Evolutionary conservation across 2,888 invertebrate genomes (phyloP).

Genomic region (Clitarchus hookeri): DNA sequence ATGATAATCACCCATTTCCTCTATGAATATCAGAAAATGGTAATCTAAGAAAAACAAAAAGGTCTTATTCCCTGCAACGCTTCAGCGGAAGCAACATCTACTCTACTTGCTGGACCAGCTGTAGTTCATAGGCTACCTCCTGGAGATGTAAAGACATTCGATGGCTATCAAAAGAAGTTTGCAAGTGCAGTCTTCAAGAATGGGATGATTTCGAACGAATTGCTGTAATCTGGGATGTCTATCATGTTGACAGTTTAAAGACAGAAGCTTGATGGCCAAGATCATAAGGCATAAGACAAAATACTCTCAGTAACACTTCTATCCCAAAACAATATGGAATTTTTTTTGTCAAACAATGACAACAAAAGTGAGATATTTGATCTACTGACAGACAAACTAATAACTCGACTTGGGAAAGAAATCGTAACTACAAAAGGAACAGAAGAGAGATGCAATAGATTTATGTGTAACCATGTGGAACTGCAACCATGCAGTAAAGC

Average conservation of each 20-base stretch:
- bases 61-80: background rate
- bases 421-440: too few species aligned
- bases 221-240: background rate
- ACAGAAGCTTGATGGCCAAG: background rate
- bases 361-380: too few species aligned
- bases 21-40: background rate
- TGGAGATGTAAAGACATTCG: background rate
- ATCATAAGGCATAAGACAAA: background rate
- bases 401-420: too few species aligned
- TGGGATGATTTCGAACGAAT: background rate
- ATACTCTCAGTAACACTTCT: too few species aligned
- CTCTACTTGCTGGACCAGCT: background rate
- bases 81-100: background rate
- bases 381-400: too few species aligned
- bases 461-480: background rate
- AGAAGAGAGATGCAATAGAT: too few species aligned
- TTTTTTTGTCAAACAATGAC: too few species aligned
- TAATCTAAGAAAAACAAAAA: background rate
- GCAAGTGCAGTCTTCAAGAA: background rate
- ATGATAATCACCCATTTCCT: background rate
- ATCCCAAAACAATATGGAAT: too few species aligned
- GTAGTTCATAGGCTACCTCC: background rate
- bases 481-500: background rate
- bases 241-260: background rate
- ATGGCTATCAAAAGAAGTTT: background rate